Evolutionary conservation across 2,113 vertebrate species (phyloP).

Genomic region (Hirundichthys speculiger): DNA sequence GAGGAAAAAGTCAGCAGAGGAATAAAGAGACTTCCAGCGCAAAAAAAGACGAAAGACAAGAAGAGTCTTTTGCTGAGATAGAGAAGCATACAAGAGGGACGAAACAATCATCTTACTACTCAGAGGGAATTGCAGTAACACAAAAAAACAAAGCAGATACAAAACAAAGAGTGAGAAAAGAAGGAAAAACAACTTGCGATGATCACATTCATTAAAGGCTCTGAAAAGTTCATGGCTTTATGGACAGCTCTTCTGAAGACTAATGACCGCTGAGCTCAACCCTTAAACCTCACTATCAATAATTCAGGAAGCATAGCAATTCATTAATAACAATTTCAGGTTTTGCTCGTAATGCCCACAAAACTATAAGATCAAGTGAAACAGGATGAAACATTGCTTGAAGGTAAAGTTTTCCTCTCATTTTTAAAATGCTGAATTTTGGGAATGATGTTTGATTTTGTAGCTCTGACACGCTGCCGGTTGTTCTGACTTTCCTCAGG

Average conservation of each 20-base stretch:
- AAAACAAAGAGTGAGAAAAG: slow-evolving; percentile 20
- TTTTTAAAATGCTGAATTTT: background rate
- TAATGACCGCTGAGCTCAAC: slow-evolving; percentile 69
- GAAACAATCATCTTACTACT: slow-evolving; percentile 24
- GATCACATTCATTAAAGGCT: slow-evolving; percentile 66
- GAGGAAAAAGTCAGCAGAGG: slow-evolving; percentile 6
- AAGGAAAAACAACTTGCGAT: slow-evolving; percentile 26
- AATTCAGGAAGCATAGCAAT: slow-evolving; percentile 65
- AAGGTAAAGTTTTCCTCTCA: slow-evolving; percentile 4
- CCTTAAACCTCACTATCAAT: slow-evolving; percentile 74
- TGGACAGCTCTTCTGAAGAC: slow-evolving; percentile 51
- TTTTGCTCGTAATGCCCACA: slow-evolving; percentile 44
- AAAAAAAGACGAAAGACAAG: background rate
- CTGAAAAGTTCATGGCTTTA: slow-evolving; percentile 53
- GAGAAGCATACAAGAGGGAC: background rate
- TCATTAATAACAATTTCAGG: slow-evolving; percentile 52
- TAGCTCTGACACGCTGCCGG: background rate
- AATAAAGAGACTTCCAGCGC: background rate
- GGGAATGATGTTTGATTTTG: background rate
- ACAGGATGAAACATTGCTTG: slow-evolving; percentile 6
- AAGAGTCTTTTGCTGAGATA: background rate
- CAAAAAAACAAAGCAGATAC: slow-evolving; percentile 28
- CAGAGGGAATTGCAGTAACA: slow-evolving; percentile 29
- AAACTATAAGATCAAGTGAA: slow-evolving; percentile 1
- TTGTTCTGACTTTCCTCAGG: slow-evolving; percentile 3